Percentiles rank a stretch among this genome's conserved stretches.
Conservation (phyloP, 2,888 invertebrate species). For the Sepiola atlantica region DNA sequence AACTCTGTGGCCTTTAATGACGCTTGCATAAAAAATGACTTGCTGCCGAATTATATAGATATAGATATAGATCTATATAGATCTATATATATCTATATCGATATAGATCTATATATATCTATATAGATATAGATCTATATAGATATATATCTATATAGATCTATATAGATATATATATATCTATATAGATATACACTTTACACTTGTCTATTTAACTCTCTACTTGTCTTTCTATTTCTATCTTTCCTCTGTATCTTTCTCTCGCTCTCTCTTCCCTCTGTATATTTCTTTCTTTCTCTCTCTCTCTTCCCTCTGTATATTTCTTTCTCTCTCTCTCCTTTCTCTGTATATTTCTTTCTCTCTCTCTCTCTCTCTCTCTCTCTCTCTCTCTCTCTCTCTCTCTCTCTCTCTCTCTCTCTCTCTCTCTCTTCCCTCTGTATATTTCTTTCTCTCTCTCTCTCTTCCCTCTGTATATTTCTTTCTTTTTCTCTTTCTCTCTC, state of each 20-base stretch:
- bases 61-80: too few relatives aligned
- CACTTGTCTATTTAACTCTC: not conserved
- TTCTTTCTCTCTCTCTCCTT: not conserved
- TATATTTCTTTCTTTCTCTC: not conserved
- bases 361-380: not conserved
- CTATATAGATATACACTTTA: too few relatives aligned
- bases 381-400: not conserved
- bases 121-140: too few relatives aligned
- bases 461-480: not conserved
- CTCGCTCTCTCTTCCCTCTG: not conserved
- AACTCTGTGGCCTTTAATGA: too few relatives aligned
- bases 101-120: too few relatives aligned
- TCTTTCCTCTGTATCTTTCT: not conserved
- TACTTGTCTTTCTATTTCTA: not conserved
- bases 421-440: not conserved
- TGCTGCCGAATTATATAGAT: too few relatives aligned
- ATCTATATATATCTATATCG: too few relatives aligned
- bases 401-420: not conserved
- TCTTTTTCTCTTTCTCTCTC: too few relatives aligned
- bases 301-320: not conserved
- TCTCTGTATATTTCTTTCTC: not conserved
- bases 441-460: not conserved
- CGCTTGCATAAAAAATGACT: too few relatives aligned
- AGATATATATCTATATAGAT: too few relatives aligned
- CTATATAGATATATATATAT: too few relatives aligned